Evolutionary conservation across 1,140 invertebrate species (phyloP), one percentile per base, ranked within the genome.

Genomic region (Homalodisca vitripennis): DNA sequence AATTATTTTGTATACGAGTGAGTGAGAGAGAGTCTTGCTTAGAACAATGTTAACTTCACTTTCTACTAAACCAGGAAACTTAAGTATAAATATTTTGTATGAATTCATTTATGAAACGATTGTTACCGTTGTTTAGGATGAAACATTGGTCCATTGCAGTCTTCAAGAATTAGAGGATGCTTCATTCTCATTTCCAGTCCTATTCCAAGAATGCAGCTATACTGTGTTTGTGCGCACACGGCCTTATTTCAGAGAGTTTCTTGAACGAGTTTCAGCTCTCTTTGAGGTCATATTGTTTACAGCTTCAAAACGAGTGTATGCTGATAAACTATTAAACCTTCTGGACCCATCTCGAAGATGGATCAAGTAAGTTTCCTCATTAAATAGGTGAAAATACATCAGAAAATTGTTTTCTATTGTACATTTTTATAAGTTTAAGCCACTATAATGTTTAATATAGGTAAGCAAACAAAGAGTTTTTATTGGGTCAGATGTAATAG

Each of bases 211-310:
- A 75, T 88, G 89, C 66, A 88, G 89, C 34, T 95, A 96, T 78
- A 71, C 76, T 79, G 83, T 83, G 75, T 75, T 74, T 68, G 73
- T 74, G 2, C 84, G 95, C 72, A 96, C 95, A 2, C 84, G 97
- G 66, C 97, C 97, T 0, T 92, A 86, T 77, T 96, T 98, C 78
- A 84, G 88, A 13, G 94, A 97, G 82, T 98, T 98, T 81, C 85
- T 98, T 71, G 92, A 97, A 75, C 84, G 88, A 67, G 93, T 98
- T 12, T 95, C 95, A 0, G 85, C 91, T 17, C 78, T 93, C 46
- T 98, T 95, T 82, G 97, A 98, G 82, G 95, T 98, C 3, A 97
- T 98, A 66, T 81, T 98, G 20, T 98, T 98, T 81, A 98, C 97
- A 1, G 97, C 97, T 13, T 95, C 92, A 72, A 98, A 98, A 81